Percentiles rank a stretch among this genome's conserved stretches.
These are phyloP conservation scores for Drosophila rubida DNA, from an alignment of 2,888 invertebrate species.

Conservation along the genomic window DNA sequence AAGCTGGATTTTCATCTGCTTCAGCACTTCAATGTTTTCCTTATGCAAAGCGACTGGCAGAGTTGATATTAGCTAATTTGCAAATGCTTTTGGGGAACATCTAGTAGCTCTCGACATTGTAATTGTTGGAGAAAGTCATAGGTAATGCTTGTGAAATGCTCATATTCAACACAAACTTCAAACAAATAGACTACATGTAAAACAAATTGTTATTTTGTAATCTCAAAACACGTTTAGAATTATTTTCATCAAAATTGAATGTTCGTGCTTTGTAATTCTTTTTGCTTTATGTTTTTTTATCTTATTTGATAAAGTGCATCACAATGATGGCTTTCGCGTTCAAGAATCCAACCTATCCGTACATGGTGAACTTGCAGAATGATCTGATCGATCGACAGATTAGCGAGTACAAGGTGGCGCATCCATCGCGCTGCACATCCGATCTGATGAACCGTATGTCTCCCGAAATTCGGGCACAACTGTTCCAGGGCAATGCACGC, in stretches of 20 bases:
- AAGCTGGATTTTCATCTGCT: slow-evolving; percentile 18
- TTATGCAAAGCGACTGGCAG: slow-evolving; percentile 36
- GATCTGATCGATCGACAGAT: not conserved
- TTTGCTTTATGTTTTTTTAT: not conserved
- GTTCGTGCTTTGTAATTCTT: not conserved
- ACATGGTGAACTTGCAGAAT: not conserved
- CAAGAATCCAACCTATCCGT: not conserved
- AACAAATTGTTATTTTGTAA: slow-evolving; percentile 4
- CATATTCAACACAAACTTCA: not conserved
- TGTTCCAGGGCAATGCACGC: not conserved
- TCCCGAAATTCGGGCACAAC: not conserved
- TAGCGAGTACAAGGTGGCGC: not conserved
- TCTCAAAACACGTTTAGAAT: slow-evolving; percentile 4
- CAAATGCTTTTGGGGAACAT: not conserved
- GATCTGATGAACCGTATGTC: not conserved
- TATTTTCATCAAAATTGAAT: slow-evolving; percentile 21
- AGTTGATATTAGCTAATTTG: not conserved
- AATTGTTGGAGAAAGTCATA: not conserved
- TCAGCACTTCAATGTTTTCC: slow-evolving; percentile 47
- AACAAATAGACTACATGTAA: not conserved
- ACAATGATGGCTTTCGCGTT: slow-evolving; percentile 1
- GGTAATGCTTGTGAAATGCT: not conserved
- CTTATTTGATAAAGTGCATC: not conserved
- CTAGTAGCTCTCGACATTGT: slow-evolving; percentile 13
- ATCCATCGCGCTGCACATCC: not conserved